Percentiles rank a stretch among this genome's conserved stretches.
Conservation (phyloP, 2,113 vertebrate genomes). For the Brachypteracias leptosomus region DNA sequence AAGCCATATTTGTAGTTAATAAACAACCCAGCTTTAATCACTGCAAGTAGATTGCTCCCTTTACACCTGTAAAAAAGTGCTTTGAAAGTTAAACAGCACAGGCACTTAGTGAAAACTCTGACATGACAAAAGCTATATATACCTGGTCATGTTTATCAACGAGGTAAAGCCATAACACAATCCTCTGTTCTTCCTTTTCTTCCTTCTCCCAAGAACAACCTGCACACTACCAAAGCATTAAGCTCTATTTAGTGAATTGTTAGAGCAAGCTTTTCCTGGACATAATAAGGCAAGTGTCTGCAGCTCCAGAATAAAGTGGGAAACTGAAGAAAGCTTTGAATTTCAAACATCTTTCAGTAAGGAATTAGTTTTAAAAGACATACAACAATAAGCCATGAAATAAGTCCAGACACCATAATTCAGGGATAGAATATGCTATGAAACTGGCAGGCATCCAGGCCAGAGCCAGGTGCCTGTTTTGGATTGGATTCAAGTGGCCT, state of each 20-base stretch:
- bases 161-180: background rate
- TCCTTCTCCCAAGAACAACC: background rate
- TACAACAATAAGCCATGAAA: slow-evolving; percentile 68
- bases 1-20: background rate
- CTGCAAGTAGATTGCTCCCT: background rate
- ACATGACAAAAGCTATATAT: background rate
- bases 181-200: background rate
- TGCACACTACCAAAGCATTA: background rate
- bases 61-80: background rate
- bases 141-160: background rate
- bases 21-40: slow-evolving; percentile 19
- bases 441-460: slow-evolving; percentile 73
- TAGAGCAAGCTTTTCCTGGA: slow-evolving; percentile 15
- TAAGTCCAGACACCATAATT: slow-evolving; percentile 70
- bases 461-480: slow-evolving; percentile 81
- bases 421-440: slow-evolving; percentile 64
- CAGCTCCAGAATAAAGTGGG: slow-evolving; percentile 54
- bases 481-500: slow-evolving; percentile 77
- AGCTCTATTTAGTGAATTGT: slow-evolving; percentile 5
- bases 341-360: slow-evolving; percentile 77
- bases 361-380: slow-evolving; percentile 76
- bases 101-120: background rate
- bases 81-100: background rate
- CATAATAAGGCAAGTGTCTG: slow-evolving; percentile 60
- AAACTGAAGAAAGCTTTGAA: slow-evolving; percentile 60